Base-by-base conservation (phyloP, 2,113 vertebrate species). In the Euleptes europaea region DNA sequence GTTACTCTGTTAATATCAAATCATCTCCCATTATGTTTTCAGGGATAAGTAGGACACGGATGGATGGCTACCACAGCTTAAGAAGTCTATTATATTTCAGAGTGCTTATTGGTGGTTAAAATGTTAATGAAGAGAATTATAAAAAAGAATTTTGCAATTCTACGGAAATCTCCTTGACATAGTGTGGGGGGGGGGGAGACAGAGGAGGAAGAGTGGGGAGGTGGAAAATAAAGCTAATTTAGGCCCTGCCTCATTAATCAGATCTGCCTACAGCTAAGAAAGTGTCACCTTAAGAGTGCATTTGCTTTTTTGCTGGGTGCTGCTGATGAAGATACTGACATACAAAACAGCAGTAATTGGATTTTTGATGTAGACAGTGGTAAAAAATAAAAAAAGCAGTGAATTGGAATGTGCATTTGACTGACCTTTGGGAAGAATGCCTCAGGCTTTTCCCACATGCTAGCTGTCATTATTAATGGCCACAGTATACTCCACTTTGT, bases 161-260 rank as follows among this genome's bases (percentile, higher is more conserved):
- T 94, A 0, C 0, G 57, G 79, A 94, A 94, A 92, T 92, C 71
- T 87, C 84, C 77, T 42, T 95, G 92, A 94, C 60, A 28, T 78
- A 54, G 44, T 28, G 66, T n/a, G 15, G 35, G 35, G 47, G 49
- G 14, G 47, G 57, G 84, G 91, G 82, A 19, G 60, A 2, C 19
- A 14, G 49, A 28, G 9, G 75, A 54, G 9, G 75, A 63, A 42
- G 26, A n/a, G 47, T 63, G 12, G 60, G 21, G 44, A 38, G 33
- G n/a, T 82, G 90, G 83, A 77, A 60, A 88, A 76, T 92, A 94
- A 94, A 90, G 90, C 93, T 95, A 92, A 95, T 96, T 95, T 95
- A 92, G 93, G 79, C 31, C 75, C 44, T 96, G 93, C 90, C 92
- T 97, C 95, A 96, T 96, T 96, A 96, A 96, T 96, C 93, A 95